phyloP scores from a whole-genome alignment of 2,888 invertebrate species.

The Plagodis dolabraria region DNA sequence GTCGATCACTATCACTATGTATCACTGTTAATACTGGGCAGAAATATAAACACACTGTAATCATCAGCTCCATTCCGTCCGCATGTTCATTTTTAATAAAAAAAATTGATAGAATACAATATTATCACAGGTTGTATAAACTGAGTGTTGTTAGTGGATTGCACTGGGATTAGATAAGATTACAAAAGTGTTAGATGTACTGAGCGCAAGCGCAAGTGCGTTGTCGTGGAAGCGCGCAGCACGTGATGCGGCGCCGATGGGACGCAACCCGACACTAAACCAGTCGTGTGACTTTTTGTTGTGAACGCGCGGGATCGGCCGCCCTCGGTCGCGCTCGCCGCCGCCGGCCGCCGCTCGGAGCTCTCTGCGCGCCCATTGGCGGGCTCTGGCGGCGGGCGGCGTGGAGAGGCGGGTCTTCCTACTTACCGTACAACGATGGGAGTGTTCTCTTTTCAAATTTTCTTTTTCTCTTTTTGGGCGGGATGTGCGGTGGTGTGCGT shows the following conservation, averaged over 20 bases:
- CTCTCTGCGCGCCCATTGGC: slow-evolving; percentile 54
- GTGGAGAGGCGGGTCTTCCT: slow-evolving; percentile 60
- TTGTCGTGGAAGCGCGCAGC: slow-evolving; percentile 55
- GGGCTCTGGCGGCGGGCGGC: slow-evolving; percentile 59
- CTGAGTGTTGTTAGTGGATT: slow-evolving; percentile 37
- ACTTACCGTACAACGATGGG: slow-evolving; percentile 63
- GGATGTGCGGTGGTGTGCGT: slow-evolving; percentile 77
- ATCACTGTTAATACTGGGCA: slow-evolving; percentile 75
- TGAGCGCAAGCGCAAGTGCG: slow-evolving; percentile 74
- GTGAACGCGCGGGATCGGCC: slow-evolving; percentile 74
- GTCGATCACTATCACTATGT: slow-evolving; percentile 80
- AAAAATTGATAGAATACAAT: slow-evolving; percentile 51
- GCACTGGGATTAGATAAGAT: slow-evolving; percentile 50
- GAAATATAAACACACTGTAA: slow-evolving; percentile 77
- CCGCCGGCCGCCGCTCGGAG: slow-evolving; percentile 44
- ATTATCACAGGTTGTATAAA: slow-evolving; percentile 68
- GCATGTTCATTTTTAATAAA: slow-evolving; percentile 61
- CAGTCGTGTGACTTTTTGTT: slow-evolving; percentile 83
- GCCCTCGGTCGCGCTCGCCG: slow-evolving; percentile 67
- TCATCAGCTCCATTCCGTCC: slow-evolving; percentile 80
- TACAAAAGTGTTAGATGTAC: slow-evolving; percentile 70
- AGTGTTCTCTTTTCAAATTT: slow-evolving; percentile 82
- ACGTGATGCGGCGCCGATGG: slow-evolving; percentile 82
- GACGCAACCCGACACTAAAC: slow-evolving; percentile 85
- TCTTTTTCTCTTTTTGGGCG: slow-evolving; percentile 84